phyloP scores from a whole-genome alignment of 2,797 vertebrate species.

The Chanos chanos region DNA sequence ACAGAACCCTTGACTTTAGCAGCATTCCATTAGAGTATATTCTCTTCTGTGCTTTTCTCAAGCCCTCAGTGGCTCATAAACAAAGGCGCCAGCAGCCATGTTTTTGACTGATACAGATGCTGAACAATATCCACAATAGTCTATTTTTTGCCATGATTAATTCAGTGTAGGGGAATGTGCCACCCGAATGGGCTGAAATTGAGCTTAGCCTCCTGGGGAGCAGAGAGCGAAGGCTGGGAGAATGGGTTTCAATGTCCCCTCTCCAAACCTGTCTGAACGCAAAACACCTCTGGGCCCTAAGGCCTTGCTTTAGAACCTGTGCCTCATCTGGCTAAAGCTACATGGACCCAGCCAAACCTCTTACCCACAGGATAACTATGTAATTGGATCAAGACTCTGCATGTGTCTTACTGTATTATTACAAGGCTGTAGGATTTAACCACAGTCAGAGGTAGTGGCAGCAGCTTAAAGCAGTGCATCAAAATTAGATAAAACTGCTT shows the following conservation, averaged over 20 bases:
- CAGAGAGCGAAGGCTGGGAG: not conserved
- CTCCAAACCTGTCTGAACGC: constrained; percentile 9
- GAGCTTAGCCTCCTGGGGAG: constrained; percentile 12
- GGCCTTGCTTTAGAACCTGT: constrained; percentile 22
- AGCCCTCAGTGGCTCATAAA: constrained; percentile 11
- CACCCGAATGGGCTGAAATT: constrained; percentile 20
- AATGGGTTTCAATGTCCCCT: constrained; percentile 14
- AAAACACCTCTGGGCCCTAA: constrained; percentile 21
- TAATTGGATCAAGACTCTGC: constrained; percentile 16
- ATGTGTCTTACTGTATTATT: constrained; percentile 5
- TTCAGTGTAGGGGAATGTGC: constrained; percentile 13
- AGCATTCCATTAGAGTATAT: not conserved
- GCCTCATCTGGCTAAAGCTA: constrained; percentile 5
- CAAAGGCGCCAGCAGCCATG: constrained; percentile 22
- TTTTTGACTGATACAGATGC: constrained; percentile 19
- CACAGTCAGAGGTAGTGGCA: not conserved
- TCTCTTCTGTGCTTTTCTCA: not conserved
- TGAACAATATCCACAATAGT: constrained; percentile 27
- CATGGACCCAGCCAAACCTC: constrained; percentile 1
- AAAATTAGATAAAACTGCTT: no score
- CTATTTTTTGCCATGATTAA: constrained; percentile 36
- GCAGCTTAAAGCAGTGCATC: not conserved
- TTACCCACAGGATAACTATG: constrained; percentile 20
- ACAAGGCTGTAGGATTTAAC: constrained; percentile 14
- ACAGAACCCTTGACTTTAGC: constrained; percentile 21